Percentiles rank a stretch among this genome's conserved stretches.
phyloP scores from a whole-genome alignment of 2,888 invertebrate genomes.

The Phanerotoma sp. region DNA sequence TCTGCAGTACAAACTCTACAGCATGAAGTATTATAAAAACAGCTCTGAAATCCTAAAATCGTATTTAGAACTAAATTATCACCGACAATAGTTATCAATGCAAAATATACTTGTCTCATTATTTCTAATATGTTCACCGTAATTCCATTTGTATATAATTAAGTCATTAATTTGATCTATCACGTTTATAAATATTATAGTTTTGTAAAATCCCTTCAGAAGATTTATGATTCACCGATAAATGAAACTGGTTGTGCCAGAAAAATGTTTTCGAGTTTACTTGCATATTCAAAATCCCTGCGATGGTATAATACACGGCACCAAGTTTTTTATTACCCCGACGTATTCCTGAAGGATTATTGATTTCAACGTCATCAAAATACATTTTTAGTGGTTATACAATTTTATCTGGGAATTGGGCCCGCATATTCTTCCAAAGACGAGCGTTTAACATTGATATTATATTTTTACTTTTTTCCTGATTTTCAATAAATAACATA shows the following conservation, averaged over 20 bases:
- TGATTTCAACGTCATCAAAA: slow-evolving; percentile 24
- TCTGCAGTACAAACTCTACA: slow-evolving; percentile 23
- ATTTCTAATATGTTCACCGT: slow-evolving; percentile 5
- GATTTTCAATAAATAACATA: too few relatives aligned
- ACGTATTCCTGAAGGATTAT: slow-evolving; percentile 24
- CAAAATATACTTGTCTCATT: slow-evolving; percentile 14
- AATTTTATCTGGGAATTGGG: too few relatives aligned
- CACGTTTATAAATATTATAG: slow-evolving; percentile 21
- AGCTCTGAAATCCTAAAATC: slow-evolving; percentile 15
- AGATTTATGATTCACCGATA: slow-evolving; percentile 12
- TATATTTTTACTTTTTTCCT: too few relatives aligned
- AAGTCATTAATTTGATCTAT: slow-evolving; percentile 23
- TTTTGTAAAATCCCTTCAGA: slow-evolving; percentile 4
- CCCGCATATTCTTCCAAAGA: too few relatives aligned
- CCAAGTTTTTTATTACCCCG: slow-evolving; percentile 14
- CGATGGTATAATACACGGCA: slow-evolving; percentile 18
- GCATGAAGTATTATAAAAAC: slow-evolving; percentile 16
- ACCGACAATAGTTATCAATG: slow-evolving; percentile 14
- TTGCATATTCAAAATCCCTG: slow-evolving; percentile 11
- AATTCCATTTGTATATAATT: slow-evolving; percentile 22
- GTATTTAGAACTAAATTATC: slow-evolving; percentile 26
- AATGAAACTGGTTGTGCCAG: slow-evolving; percentile 22
- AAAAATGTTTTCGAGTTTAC: slow-evolving; percentile 23
- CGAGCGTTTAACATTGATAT: too few relatives aligned
- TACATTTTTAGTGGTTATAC: slow-evolving; percentile 17